Conservation (phyloP, 2,888 invertebrate genomes). For the Agrochola lota region DNA sequence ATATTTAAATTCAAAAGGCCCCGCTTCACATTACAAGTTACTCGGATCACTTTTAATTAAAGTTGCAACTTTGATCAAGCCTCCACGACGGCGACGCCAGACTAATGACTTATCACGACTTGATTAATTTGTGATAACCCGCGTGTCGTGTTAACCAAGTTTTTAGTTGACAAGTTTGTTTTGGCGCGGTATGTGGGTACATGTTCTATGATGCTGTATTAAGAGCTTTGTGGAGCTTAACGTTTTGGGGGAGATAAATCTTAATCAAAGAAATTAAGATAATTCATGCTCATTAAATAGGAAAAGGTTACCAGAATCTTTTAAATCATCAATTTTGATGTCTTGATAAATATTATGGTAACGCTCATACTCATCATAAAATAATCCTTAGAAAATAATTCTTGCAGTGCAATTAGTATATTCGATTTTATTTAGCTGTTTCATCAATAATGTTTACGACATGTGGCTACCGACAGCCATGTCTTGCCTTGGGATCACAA, state of each 20-base stretch:
- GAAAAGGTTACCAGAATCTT: neutral
- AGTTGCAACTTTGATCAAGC: constrained; percentile 66
- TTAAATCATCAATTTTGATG: neutral
- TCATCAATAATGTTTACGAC: neutral
- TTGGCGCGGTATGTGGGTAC: neutral
- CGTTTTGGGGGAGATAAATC: constrained; percentile 3
- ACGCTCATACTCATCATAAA: neutral
- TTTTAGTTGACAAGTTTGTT: constrained; percentile 46
- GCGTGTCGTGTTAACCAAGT: constrained; percentile 48
- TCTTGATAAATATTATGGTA: neutral
- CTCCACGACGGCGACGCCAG: constrained; percentile 49
- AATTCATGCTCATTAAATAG: neutral
- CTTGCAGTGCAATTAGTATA: neutral
- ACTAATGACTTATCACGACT: constrained; percentile 64
- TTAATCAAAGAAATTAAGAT: constrained; percentile 10
- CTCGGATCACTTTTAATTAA: constrained; percentile 67
- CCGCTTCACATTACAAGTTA: constrained; percentile 61
- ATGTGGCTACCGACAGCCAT: neutral
- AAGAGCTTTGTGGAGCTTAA: neutral
- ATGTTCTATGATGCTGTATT: constrained; percentile 25
- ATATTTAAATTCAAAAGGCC: constrained; percentile 67
- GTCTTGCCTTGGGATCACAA: neutral
- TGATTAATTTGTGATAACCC: constrained; percentile 67
- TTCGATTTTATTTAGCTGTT: neutral
- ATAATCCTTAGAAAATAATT: neutral